Evolutionary conservation across 35 echinoderm and acorn worm genomes (phyloP).

Genomic region (Apostichopus californicus): DNA sequence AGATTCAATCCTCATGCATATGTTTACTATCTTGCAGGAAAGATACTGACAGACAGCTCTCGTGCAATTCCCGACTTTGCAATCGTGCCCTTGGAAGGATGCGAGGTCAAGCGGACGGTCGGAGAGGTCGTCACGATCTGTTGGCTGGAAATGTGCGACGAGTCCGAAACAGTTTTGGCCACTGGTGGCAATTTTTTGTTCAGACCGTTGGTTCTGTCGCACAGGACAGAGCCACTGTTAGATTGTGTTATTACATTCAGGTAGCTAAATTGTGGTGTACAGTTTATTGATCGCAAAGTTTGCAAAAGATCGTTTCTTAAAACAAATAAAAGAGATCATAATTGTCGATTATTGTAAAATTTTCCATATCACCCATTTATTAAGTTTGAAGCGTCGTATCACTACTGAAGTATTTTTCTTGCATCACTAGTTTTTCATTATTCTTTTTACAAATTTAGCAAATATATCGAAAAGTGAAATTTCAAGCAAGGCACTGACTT

Average conservation of each 20-base stretch:
- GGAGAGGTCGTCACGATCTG: constrained; percentile 81
- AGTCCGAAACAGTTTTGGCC: constrained; percentile 55
- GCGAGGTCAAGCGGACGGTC: constrained; percentile 43
- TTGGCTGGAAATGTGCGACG: constrained; percentile 92
- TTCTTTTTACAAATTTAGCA: too few species aligned
- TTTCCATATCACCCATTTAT: too few species aligned
- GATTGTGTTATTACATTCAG: constrained; percentile 85
- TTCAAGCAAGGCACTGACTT: too few species aligned
- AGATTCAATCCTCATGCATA: too few species aligned
- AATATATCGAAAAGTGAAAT: too few species aligned
- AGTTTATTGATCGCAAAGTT: background rate
- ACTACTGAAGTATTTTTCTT: too few species aligned
- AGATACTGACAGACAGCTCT: constrained; percentile 39
- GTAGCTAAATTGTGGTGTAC: constrained; percentile 21
- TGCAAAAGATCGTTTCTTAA: background rate
- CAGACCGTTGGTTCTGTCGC: constrained; percentile 56
- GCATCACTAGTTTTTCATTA: too few species aligned
- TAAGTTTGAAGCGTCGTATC: too few species aligned
- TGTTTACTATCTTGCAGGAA: constrained; percentile 39
- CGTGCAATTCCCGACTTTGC: constrained; percentile 74
- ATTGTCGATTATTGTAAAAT: too few species aligned
- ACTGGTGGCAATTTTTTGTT: constrained; percentile 69
- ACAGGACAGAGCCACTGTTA: constrained; percentile 55
- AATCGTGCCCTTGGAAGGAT: constrained; percentile 79
- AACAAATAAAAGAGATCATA: too few species aligned